Conservation (phyloP, 2,113 vertebrate genomes). For the Xenus cinereus region DNA sequence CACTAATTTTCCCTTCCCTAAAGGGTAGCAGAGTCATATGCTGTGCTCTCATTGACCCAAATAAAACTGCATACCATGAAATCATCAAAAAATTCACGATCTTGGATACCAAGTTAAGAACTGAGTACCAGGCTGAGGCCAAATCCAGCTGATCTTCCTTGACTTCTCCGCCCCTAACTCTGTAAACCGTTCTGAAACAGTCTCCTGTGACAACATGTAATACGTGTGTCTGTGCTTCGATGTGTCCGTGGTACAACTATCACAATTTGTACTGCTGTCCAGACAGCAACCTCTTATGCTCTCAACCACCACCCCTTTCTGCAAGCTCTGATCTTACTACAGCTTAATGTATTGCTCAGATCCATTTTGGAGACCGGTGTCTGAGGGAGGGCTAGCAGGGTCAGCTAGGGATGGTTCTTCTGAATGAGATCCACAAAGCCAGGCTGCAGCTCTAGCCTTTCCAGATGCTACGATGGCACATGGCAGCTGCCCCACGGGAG, state of each 20-base stretch:
- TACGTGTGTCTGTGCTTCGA: accelerated
- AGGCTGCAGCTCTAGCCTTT: not conserved
- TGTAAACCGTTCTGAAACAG: not conserved
- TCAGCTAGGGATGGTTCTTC: not conserved
- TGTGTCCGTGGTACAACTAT: accelerated
- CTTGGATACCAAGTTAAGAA: not conserved
- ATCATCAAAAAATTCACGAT: not conserved
- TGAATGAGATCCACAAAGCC: not conserved
- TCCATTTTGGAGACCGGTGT: not conserved
- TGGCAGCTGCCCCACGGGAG: not conserved
- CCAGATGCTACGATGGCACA: not conserved
- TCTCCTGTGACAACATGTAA: not conserved
- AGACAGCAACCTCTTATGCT: not conserved
- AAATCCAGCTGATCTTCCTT: not conserved
- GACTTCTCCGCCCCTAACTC: not conserved
- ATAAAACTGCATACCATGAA: slow-evolving; percentile 18
- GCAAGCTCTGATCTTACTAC: not conserved
- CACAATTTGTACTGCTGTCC: not conserved
- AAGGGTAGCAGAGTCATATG: slow-evolving; percentile 10
- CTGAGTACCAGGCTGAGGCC: not conserved
- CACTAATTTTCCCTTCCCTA: not conserved
- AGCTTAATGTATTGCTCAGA: not conserved
- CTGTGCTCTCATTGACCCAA: slow-evolving; percentile 45
- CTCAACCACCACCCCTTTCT: not conserved
- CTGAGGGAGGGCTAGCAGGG: not conserved